Conservation (phyloP, 2,113 vertebrate genomes). For the Hydropotes inermis region DNA sequence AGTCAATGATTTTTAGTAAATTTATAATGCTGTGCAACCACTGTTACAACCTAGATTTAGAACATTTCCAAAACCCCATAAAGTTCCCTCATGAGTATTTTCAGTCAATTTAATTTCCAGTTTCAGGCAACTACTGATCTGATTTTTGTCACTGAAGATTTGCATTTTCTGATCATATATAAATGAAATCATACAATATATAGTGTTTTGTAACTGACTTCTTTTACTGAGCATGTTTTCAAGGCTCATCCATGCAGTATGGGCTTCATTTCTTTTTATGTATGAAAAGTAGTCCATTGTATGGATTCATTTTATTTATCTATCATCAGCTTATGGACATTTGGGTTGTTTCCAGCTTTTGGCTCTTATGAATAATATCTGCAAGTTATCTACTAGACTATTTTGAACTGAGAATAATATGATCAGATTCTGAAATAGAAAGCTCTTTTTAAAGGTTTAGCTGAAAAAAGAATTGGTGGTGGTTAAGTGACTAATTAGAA, state of each 20-base stretch:
- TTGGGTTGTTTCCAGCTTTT: background rate
- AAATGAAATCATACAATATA: background rate
- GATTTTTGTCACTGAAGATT: background rate
- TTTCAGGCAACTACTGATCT: background rate
- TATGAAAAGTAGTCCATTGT: background rate
- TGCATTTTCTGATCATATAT: background rate
- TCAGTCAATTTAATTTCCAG: background rate
- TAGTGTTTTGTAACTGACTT: background rate
- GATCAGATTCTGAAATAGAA: background rate
- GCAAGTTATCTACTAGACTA: background rate
- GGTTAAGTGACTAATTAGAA: background rate
- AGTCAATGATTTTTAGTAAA: constrained; percentile 21
- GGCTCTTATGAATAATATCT: background rate
- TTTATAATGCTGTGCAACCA: background rate
- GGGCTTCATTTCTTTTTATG: background rate
- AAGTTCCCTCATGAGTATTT: background rate
- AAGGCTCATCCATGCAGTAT: background rate
- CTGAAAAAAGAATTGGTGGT: background rate
- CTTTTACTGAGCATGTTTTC: background rate
- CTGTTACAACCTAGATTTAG: background rate
- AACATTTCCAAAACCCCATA: background rate
- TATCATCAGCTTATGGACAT: background rate
- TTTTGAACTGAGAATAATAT: background rate
- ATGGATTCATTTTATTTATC: background rate
- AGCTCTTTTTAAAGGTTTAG: background rate